Conservation (phyloP, 53 echinoderm and acorn worm genomes). For the Holothuria leucospilota region DNA sequence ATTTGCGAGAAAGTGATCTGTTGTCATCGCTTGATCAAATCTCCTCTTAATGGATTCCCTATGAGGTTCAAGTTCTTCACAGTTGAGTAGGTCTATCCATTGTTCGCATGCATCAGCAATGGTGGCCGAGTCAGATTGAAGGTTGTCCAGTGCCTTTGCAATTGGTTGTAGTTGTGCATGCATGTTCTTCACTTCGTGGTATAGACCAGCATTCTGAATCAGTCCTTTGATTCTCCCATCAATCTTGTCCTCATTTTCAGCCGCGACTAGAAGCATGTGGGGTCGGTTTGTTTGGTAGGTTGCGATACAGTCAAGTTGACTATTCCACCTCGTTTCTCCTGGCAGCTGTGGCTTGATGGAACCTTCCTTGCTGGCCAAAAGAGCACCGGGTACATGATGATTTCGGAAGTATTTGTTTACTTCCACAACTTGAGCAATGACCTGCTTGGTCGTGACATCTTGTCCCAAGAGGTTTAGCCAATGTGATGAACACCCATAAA, state of each 20-base stretch:
- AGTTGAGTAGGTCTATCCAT: constrained; percentile 35
- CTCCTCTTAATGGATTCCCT: background rate
- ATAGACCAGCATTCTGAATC: constrained; percentile 30
- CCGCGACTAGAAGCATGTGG: background rate
- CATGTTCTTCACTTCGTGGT: constrained; percentile 27
- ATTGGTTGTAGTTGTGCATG: constrained; percentile 41
- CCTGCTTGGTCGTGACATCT: constrained; percentile 11
- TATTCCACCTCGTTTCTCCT: constrained; percentile 42
- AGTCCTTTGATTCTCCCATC: constrained; percentile 8
- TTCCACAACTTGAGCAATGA: constrained; percentile 35
- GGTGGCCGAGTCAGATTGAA: constrained; percentile 33
- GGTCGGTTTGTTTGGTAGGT: constrained; percentile 18
- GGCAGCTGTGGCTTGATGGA: constrained; percentile 43
- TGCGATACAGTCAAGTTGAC: background rate
- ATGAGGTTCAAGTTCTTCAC: constrained; percentile 24
- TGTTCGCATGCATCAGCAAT: constrained; percentile 54
- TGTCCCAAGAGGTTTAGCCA: constrained; percentile 33
- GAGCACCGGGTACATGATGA: constrained; percentile 27
- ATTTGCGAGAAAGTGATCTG: constrained; percentile 45
- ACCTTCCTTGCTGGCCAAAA: background rate
- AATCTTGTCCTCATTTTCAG: background rate
- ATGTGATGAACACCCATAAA: constrained; percentile 46
- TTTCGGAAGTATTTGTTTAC: constrained; percentile 43
- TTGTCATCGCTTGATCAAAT: constrained; percentile 52
- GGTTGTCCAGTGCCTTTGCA: constrained; percentile 1